Percentiles rank a stretch among this genome's conserved stretches.
Conservation (phyloP, 64 coral and sea anemone species). For the Cladopsammia gracilis region DNA sequence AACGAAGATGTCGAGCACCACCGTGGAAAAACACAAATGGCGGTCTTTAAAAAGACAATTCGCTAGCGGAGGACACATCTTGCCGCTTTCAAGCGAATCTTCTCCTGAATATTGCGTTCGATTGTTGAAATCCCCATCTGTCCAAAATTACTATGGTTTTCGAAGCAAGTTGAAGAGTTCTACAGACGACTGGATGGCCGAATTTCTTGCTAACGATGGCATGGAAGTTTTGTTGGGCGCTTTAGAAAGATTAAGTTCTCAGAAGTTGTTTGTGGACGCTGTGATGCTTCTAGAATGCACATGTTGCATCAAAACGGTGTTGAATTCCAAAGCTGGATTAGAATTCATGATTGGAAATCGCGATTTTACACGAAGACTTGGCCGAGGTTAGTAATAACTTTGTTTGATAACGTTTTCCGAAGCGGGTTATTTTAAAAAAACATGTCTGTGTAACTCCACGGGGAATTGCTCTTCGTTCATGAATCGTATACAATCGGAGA, state of each 20-base stretch:
- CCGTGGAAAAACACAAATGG: constrained; percentile 55
- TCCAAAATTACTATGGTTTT: constrained; percentile 82
- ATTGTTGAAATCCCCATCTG: constrained; percentile 70
- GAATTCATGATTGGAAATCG: constrained; percentile 82
- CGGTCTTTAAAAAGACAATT: constrained; percentile 51
- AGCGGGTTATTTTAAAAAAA: no score
- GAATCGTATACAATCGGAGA: no score
- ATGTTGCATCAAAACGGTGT: constrained; percentile 85
- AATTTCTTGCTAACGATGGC: constrained; percentile 83
- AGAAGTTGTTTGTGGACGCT: constrained; percentile 65
- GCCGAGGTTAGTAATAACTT: constrained; percentile 63
- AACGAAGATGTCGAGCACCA: constrained; percentile 48
- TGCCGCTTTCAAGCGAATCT: constrained; percentile 58
- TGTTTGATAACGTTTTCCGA: background rate
- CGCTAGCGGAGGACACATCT: background rate
- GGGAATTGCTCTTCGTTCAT: no score
- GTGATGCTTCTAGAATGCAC: constrained; percentile 87
- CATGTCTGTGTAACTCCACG: no score
- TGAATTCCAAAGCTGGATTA: constrained; percentile 89
- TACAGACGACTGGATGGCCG: constrained; percentile 79
- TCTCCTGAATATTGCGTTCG: constrained; percentile 87
- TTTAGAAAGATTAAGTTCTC: constrained; percentile 67
- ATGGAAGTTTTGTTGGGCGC: constrained; percentile 75
- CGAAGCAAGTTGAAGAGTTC: constrained; percentile 69
- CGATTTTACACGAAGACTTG: constrained; percentile 72